Evolutionary conservation across 2,888 invertebrate genomes (phyloP), one percentile per base, ranked within the genome.

Genomic region (Subacronicta megacephala): DNA sequence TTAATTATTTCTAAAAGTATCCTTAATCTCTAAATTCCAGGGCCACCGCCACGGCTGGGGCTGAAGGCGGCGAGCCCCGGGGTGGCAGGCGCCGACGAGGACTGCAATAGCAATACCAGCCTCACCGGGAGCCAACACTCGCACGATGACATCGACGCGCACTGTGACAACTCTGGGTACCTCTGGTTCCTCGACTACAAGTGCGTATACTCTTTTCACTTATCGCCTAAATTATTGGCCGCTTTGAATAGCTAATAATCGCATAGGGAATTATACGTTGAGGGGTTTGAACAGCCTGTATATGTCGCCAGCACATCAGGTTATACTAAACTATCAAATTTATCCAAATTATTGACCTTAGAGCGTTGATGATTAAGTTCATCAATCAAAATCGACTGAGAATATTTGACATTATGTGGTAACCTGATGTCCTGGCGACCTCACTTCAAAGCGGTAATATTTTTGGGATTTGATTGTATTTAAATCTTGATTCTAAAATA

Each of bases 141-240:
- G 59, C 91, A 92, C 83, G 93, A 93, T 90, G 93, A 93, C 75
- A 85, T 91, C 80, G 94, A 94, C 82, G 92, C 89, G 61, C 92
- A 93, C 82, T 92, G 93, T 92, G 98, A 98, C 92, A 98, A 97
- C 95, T 97, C 97, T 80, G 98, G 98, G 81, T 98, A 98, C 89
- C 97, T 98, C 90, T 98, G 98, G 98, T 97, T 97, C 90, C 95
- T 97, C 80, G 98, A 98, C 90, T 98, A 97, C 84, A 97, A 97
- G 97, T 97, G 80, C 95, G 95, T 90, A 49, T 29, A 36, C 2
- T 9, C 2, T 6, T 2, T 9, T 4, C 31, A 31, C 0, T 26
- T 26, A 3, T 23, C 23, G 23, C 3, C 2, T 3, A 31, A 31
- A n/a, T 1, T 3, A 31, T n/a, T n/a, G 29, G 29, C 31, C 31